phyloP scores from a whole-genome alignment of 2,797 vertebrate species.

The Lepus townsendii region DNA sequence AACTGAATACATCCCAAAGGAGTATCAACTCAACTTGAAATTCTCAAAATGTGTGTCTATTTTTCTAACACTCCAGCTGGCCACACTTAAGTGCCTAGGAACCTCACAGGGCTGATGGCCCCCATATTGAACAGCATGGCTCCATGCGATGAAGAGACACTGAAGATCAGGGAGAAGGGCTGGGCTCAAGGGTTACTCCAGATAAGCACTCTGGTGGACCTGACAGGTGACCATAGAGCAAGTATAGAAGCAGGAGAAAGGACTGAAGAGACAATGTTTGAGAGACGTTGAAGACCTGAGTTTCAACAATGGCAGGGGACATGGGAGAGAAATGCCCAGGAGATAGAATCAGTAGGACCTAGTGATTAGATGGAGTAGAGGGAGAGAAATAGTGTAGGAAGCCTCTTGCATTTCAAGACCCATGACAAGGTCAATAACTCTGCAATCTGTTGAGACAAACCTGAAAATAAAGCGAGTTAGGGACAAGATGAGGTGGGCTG shows the following conservation, averaged over 20 bases:
- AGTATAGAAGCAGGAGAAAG: not conserved
- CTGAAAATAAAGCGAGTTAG: not conserved
- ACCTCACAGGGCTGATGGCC: not conserved
- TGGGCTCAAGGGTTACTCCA: not conserved
- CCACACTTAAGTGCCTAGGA: not conserved
- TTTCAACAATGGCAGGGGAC: too few relatives aligned
- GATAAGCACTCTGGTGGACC: not conserved
- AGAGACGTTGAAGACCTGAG: not conserved
- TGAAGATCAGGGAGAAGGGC: not conserved
- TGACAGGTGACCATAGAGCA: not conserved
- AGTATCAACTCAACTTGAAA: not conserved
- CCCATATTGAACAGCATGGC: not conserved
- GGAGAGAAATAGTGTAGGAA: not conserved
- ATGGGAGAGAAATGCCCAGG: not conserved
- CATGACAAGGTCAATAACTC: not conserved
- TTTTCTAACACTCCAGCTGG: not conserved
- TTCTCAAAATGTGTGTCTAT: not conserved
- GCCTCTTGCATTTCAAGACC: not conserved
- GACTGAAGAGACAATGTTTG: accelerated
- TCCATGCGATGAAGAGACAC: not conserved
- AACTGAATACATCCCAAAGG: not conserved
- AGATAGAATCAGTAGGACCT: not conserved
- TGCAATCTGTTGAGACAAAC: not conserved
- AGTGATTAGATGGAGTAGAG: too few relatives aligned
- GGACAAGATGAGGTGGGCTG: not conserved